Percentiles rank a stretch among this genome's conserved stretches.
These are phyloP conservation scores for Oryzias sinensis DNA, from an alignment of 2,797 vertebrate genomes.

Conservation along the genomic window DNA sequence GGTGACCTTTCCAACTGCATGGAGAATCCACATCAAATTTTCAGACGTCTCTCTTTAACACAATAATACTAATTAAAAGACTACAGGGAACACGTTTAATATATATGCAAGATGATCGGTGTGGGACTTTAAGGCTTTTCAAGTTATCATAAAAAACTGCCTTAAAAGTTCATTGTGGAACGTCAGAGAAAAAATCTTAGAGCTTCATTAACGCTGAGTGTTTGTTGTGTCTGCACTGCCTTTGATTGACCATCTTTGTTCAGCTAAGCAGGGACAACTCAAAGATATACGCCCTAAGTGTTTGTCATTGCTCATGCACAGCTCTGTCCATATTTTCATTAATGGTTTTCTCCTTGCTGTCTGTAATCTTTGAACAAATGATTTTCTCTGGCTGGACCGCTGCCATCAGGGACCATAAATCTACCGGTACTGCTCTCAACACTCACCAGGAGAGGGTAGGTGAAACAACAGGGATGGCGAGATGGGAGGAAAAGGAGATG, in stretches of 20 bases:
- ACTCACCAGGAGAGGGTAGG: slow-evolving; percentile 2
- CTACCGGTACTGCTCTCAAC: slow-evolving; percentile 4
- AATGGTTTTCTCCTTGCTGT: slow-evolving; percentile 16
- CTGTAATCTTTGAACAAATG: slow-evolving; percentile 42
- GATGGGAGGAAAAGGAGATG: slow-evolving; percentile 34
- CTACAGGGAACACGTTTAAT: too few relatives aligned
- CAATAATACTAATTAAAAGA: too few relatives aligned
- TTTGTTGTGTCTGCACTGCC: neutral
- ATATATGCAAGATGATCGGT: too few relatives aligned
- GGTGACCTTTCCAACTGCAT: slow-evolving; percentile 27
- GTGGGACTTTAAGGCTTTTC: too few relatives aligned
- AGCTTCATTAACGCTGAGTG: slow-evolving; percentile 2
- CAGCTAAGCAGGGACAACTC: slow-evolving; percentile 6
- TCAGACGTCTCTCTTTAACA: too few relatives aligned
- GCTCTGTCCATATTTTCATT: slow-evolving; percentile 30
- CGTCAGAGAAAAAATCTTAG: neutral
- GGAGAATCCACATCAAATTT: too few relatives aligned
- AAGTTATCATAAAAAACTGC: too few relatives aligned
- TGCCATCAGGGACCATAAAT: slow-evolving; percentile 52
- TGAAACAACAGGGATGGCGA: slow-evolving; percentile 1
- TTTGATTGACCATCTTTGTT: neutral
- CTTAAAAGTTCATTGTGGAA: neutral
- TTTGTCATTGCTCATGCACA: slow-evolving; percentile 1
- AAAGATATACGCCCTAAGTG: slow-evolving; percentile 1
- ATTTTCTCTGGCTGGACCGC: slow-evolving; percentile 35